These are phyloP conservation scores for Palloptera scutellata DNA, from an alignment of 2,888 invertebrate species.

Conservation along the genomic window DNA sequence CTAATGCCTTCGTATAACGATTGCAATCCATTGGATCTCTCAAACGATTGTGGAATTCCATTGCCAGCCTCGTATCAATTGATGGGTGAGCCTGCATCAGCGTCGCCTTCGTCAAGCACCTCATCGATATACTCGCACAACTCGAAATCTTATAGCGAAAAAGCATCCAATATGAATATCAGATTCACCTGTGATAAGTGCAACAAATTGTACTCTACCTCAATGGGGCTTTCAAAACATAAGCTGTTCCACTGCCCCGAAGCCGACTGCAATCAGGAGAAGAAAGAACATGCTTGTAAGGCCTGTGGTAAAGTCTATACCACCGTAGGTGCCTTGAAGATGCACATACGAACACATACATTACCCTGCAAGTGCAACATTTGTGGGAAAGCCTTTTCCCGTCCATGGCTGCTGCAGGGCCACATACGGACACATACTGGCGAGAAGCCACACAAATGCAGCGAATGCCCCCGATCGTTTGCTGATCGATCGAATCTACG, in stretches of 20 bases:
- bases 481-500: slow-evolving; percentile 64
- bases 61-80: slow-evolving; percentile 56
- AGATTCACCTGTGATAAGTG: slow-evolving; percentile 93
- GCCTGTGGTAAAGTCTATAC: slow-evolving; percentile 62
- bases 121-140: slow-evolving; percentile 26
- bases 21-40: slow-evolving; percentile 62
- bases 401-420: slow-evolving; percentile 62
- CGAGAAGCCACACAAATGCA: slow-evolving; percentile 62
- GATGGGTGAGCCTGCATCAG: slow-evolving; percentile 50
- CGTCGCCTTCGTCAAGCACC: not conserved
- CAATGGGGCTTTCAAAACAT: slow-evolving; percentile 93
- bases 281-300: slow-evolving; percentile 72
- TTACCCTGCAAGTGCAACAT: slow-evolving; percentile 63
- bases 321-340: slow-evolving; percentile 62
- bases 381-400: slow-evolving; percentile 63
- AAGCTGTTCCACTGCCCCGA: slow-evolving; percentile 94
- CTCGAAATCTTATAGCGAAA: slow-evolving; percentile 27
- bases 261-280: slow-evolving; percentile 80
- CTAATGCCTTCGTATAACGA: slow-evolving; percentile 57
- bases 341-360: slow-evolving; percentile 63
- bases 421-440: slow-evolving; percentile 63
- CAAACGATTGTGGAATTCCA: slow-evolving; percentile 59
- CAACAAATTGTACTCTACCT: slow-evolving; percentile 94
- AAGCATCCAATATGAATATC: slow-evolving; percentile 46
- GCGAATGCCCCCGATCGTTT: slow-evolving; percentile 61